These are phyloP conservation scores for Pundamilia nyererei DNA, from an alignment of 2,113 vertebrate genomes.

Conservation along the genomic window DNA sequence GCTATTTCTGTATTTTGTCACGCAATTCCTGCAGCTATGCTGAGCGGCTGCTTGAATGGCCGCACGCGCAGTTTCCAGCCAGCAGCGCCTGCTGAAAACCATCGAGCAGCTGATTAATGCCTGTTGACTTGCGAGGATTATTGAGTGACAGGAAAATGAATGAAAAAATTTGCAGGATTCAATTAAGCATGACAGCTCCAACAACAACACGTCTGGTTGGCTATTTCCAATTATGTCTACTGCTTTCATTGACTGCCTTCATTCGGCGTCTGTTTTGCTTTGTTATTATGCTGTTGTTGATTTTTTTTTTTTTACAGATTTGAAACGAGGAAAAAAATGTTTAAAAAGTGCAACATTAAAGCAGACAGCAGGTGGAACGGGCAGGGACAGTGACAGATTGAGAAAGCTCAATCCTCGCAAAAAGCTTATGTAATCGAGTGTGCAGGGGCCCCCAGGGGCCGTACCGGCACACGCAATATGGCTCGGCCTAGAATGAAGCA, in stretches of 20 bases:
- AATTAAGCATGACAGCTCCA: neutral
- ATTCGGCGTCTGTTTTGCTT: neutral
- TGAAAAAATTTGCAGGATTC: neutral
- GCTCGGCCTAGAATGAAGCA: neutral
- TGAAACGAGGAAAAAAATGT: neutral
- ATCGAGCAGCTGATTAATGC: neutral
- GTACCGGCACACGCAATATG: neutral
- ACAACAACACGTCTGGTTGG: neutral
- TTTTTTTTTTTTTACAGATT: neutral
- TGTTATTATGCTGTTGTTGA: neutral
- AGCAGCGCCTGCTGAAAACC: neutral
- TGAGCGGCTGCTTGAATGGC: neutral
- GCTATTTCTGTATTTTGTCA: slow-evolving; percentile 43
- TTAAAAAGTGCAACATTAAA: neutral
- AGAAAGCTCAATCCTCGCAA: slow-evolving; percentile 7
- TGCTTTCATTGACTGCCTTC: neutral
- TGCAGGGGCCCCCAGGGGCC: neutral
- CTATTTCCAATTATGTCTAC: neutral
- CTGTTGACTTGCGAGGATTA: slow-evolving; percentile 9
- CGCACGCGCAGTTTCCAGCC: neutral
- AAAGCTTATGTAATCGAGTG: slow-evolving; percentile 19
- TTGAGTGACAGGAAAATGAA: neutral
- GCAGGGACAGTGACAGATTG: slow-evolving; percentile 5
- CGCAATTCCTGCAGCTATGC: slow-evolving; percentile 26
- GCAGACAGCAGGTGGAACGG: neutral